Evolutionary conservation across 2,113 vertebrate species (phyloP).

Genomic region (Cottus gobio): DNA sequence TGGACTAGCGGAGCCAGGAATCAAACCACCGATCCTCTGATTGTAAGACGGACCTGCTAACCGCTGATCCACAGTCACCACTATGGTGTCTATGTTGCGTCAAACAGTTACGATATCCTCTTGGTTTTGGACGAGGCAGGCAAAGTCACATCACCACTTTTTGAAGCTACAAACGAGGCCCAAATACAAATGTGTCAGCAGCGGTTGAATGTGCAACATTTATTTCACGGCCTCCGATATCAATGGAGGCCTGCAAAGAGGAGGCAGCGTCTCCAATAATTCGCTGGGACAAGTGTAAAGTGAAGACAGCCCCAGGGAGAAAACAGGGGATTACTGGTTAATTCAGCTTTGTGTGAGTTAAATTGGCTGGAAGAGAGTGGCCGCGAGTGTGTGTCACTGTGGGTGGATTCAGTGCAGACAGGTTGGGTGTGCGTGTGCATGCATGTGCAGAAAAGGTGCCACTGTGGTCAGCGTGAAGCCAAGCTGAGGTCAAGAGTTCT

Average conservation of each 20-base stretch:
- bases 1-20: too few relatives aligned
- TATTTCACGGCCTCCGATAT: conserved; percentile 30
- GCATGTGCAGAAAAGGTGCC: conserved; percentile 15
- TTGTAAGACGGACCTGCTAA: too few relatives aligned
- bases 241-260: conserved; percentile 40
- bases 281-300: conserved; percentile 65
- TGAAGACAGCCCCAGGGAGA: conserved; percentile 55
- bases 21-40: too few relatives aligned
- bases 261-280: conserved; percentile 52
- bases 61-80: too few relatives aligned
- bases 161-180: conserved; percentile 2
- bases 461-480: conserved; percentile 7
- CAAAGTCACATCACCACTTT: not conserved
- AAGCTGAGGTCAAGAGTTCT: conserved; percentile 11
- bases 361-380: conserved; percentile 56
- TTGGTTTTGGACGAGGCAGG: not conserved
- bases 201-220: conserved; percentile 4
- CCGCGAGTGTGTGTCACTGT: conserved; percentile 20
- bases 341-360: conserved; percentile 66
- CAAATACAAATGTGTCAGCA: conserved; percentile 3
- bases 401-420: not conserved
- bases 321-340: conserved; percentile 62
- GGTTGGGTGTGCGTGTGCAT: not conserved
- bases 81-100: too few relatives aligned
- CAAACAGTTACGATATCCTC: not conserved